Percentiles rank a stretch among this genome's conserved stretches.
Conservation (phyloP, 1,140 invertebrate genomes). For the Lysiphlebus fabarum region DNA sequence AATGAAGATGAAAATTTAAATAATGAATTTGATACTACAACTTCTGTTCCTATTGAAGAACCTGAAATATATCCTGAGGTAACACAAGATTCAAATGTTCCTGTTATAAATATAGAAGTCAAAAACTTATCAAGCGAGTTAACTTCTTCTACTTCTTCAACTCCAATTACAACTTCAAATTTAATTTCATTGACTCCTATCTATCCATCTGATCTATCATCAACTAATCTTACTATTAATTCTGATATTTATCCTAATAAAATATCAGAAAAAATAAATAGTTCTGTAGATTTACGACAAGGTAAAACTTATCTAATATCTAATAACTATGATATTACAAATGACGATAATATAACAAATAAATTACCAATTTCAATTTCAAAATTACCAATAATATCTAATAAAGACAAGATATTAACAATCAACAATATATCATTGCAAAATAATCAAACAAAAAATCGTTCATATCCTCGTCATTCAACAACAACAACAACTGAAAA, state of each 20-base stretch:
- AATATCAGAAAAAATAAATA: slow-evolving; percentile 20
- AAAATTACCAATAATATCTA: slow-evolving; percentile 3
- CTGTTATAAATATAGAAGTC: slow-evolving; percentile 8
- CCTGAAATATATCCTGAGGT: slow-evolving; percentile 3
- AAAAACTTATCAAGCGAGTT: neutral
- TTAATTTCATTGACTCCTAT: slow-evolving; percentile 17
- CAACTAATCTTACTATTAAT: slow-evolving; percentile 28
- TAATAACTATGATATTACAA: slow-evolving; percentile 20
- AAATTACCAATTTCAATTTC: slow-evolving; percentile 1
- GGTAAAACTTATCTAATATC: slow-evolving; percentile 34
- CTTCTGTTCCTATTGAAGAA: neutral
- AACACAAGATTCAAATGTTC: slow-evolving; percentile 9
- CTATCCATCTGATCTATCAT: slow-evolving; percentile 16
- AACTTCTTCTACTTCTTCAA: slow-evolving; percentile 33
- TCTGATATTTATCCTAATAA: slow-evolving; percentile 29
- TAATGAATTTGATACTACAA: no score
- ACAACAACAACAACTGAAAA: slow-evolving; percentile 33
- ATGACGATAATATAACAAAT: slow-evolving; percentile 9
- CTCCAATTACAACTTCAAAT: slow-evolving; percentile 27
- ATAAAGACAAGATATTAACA: neutral
- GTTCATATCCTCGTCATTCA: slow-evolving; percentile 37
- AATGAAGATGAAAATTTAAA: no score
- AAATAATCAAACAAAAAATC: slow-evolving; percentile 31
- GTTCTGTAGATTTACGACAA: slow-evolving; percentile 30
- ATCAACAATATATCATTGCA: slow-evolving; percentile 25